These are phyloP conservation scores for Leucoraja ocellata DNA, from an alignment of 2,797 vertebrate species.

Conservation along the genomic window DNA sequence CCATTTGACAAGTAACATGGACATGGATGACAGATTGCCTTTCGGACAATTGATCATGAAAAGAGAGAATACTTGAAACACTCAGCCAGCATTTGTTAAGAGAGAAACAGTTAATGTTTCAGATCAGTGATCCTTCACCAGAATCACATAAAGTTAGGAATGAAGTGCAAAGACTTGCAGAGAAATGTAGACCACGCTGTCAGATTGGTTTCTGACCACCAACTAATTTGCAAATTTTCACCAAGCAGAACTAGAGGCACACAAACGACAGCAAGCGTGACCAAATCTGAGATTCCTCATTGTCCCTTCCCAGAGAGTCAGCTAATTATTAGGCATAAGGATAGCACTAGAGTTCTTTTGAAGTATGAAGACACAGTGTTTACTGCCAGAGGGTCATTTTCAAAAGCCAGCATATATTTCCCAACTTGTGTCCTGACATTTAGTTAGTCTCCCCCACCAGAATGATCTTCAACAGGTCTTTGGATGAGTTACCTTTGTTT, in stretches of 20 bases:
- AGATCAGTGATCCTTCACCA: no score
- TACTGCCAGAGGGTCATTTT: not conserved
- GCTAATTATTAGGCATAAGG: not conserved
- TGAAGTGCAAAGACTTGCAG: no score
- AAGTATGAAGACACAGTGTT: not conserved
- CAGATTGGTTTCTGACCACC: not conserved
- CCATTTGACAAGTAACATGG: not conserved
- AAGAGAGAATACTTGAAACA: no score
- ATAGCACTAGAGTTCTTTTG: not conserved
- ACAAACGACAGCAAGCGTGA: not conserved
- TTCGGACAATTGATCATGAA: not conserved
- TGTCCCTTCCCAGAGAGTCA: not conserved
- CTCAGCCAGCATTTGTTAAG: no score
- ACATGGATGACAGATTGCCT: not conserved
- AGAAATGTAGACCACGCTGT: not conserved
- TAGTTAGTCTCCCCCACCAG: not conserved
- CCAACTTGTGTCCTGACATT: not conserved
- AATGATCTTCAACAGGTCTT: not conserved
- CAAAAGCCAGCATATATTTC: not conserved
- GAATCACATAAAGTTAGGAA: no score
- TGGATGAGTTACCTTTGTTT: not conserved
- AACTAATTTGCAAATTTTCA: not conserved
- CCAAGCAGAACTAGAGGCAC: not conserved
- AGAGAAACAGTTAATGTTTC: no score
- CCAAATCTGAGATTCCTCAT: not conserved